Evolutionary conservation across 2,888 invertebrate genomes (phyloP), one percentile per base, ranked within the genome.

Genomic region (Atrina japonica): DNA sequence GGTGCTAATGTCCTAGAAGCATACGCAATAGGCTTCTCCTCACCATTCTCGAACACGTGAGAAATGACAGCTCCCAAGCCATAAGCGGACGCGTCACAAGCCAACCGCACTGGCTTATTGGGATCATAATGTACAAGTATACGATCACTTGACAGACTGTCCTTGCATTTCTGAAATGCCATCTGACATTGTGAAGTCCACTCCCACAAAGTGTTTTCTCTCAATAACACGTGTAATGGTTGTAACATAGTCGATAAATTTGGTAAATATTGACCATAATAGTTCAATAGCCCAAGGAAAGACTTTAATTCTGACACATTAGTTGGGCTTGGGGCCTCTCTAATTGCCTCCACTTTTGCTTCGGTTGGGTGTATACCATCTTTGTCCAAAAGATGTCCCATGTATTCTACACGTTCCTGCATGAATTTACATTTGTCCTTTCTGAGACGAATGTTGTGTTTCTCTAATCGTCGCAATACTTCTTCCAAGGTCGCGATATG

Each of bases 51-150:
- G n/a, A n/a, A n/a, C n/a, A n/a, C n/a, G n/a, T n/a, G n/a, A n/a
- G n/a, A n/a, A n/a, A n/a, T n/a, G n/a, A n/a, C n/a, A n/a, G n/a
- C n/a, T n/a, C n/a, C n/a, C n/a, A n/a, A n/a, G n/a, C n/a, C n/a
- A n/a, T n/a, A n/a, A n/a, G n/a, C n/a, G n/a, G n/a, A n/a, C n/a
- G n/a, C n/a, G n/a, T n/a, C n/a, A n/a, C n/a, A n/a, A n/a, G n/a
- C n/a, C n/a, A 69, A 60, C 14, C 35, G 16, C 9, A 66, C 52
- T 25, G 77, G 59, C 14, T 75, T 73, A n/a, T 77, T 52, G n/a
- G 78, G 77, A 18, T 78, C 76, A 76, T 88, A 91, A 1, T 85
- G 83, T 35, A 91, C 90, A 3, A 91, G 90, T 73, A 85, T 71
- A 69, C 91, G n/a, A n/a, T n/a, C n/a, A n/a, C n/a, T n/a, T n/a